Evolutionary conservation across 2,797 vertebrate species (phyloP).

Genomic region (Pachyuromys duprasi): DNA sequence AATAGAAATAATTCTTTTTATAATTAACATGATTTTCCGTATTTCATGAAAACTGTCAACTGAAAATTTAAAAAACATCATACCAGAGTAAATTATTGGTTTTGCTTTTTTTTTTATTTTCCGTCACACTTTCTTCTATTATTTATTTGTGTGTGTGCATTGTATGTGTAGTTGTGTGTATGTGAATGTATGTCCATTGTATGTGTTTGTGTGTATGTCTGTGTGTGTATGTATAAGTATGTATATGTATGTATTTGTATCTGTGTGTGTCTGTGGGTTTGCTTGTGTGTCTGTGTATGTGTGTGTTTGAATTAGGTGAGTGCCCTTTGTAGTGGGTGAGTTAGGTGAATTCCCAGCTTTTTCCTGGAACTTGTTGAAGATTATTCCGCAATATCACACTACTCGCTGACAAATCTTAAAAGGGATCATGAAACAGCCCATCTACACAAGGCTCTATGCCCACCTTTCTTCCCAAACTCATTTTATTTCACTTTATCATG

Average conservation of each 20-base stretch:
- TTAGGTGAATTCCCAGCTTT: not conserved
- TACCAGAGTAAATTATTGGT: not conserved
- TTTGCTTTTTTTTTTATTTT: not conserved
- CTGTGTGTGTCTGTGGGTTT: not conserved
- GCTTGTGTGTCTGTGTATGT: not conserved
- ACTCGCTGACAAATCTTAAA: not conserved
- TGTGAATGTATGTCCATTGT: not conserved
- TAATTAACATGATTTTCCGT: not conserved
- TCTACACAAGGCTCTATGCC: not conserved
- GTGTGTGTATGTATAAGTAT: not conserved
- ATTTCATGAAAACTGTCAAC: constrained; percentile 14
- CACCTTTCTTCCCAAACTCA: not conserved
- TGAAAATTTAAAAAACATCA: constrained; percentile 33
- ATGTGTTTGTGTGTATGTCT: no score
- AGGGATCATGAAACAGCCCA: not conserved
- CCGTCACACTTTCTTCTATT: not conserved
- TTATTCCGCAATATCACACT: not conserved
- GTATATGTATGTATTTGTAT: not conserved
- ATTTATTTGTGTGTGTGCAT: not conserved
- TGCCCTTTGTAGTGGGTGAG: not conserved
- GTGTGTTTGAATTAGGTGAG: not conserved
- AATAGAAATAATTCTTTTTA: not conserved
- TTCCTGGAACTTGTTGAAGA: not conserved
- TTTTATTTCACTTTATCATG: not conserved
- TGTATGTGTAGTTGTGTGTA: not conserved